phyloP scores from a whole-genome alignment of 30 jellyfish, hydroid and myxozoan species.

The Pelagia noctiluca region DNA sequence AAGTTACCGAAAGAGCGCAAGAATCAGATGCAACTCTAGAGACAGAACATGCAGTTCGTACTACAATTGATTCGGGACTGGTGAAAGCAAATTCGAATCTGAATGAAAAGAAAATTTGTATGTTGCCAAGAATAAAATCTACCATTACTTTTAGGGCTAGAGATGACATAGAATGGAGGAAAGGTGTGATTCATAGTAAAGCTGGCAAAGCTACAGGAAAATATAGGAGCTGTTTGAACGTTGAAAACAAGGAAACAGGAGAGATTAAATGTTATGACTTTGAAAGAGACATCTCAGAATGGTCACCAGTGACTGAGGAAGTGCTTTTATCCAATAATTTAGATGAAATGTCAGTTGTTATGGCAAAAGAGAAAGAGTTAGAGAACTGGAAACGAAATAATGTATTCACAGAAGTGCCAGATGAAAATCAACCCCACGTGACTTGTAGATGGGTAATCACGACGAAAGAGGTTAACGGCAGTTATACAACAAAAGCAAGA shows the following conservation, averaged over 20 bases:
- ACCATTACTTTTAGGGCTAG: conserved; percentile 17
- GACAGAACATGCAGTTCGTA: conserved; percentile 20
- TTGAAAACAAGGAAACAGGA: conserved; percentile 18
- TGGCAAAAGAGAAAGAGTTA: conserved; percentile 30
- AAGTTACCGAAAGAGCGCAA: conserved; percentile 21
- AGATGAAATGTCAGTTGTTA: conserved; percentile 19
- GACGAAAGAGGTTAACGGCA: conserved; percentile 11
- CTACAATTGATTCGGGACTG: conserved; percentile 12
- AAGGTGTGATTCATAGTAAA: conserved; percentile 41
- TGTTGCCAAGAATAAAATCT: conserved; percentile 17
- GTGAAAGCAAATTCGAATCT: conserved; percentile 11
- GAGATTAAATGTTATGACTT: conserved; percentile 28
- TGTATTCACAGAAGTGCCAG: conserved; percentile 43
- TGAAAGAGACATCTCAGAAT: conserved; percentile 34
- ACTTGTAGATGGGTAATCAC: conserved; percentile 30
- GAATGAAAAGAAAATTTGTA: conserved; percentile 1
- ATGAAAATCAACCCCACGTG: conserved; percentile 26
- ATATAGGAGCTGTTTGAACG: conserved; percentile 29
- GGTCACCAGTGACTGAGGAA: conserved; percentile 33
- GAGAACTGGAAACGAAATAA: conserved; percentile 24
- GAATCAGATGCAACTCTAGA: conserved; percentile 19
- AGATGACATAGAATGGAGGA: conserved; percentile 43
- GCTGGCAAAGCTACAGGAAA: conserved; percentile 65
- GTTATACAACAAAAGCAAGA: conserved; percentile 34
- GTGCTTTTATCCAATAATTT: conserved; percentile 27